Conservation (phyloP, 1,140 invertebrate genomes). For the Diabrotica virgifera region DNA sequence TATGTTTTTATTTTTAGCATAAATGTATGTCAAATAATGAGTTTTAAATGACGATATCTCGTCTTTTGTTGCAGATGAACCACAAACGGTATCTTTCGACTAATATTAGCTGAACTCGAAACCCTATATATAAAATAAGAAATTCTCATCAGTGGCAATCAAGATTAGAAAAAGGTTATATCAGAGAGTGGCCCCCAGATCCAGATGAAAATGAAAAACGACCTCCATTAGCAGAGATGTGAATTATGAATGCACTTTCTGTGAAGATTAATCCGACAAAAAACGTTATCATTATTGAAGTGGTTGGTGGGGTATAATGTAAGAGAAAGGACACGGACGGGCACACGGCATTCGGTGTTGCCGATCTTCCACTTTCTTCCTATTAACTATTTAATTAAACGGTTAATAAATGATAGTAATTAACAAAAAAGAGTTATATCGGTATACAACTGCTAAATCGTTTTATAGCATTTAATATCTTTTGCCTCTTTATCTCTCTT, state of each 20-base stretch:
- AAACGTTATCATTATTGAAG: slow-evolving; percentile 37
- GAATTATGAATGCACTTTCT: slow-evolving; percentile 48
- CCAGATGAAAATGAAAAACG: slow-evolving; percentile 42
- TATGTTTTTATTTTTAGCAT: no score
- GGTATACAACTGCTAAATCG: no score
- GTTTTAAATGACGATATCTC: no score
- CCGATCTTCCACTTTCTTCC: background rate
- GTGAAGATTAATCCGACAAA: slow-evolving; percentile 46
- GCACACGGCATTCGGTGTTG: background rate
- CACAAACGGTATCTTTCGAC: no score
- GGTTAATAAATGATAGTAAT: no score
- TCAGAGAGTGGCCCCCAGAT: background rate
- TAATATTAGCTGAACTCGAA: no score
- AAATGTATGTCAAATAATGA: no score
- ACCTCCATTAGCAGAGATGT: slow-evolving; percentile 46
- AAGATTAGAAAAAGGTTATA: background rate
- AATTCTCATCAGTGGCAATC: background rate
- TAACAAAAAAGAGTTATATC: no score
- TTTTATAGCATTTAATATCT: no score
- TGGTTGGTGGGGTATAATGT: slow-evolving; percentile 34
- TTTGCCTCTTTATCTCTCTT: no score
- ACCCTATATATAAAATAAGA: background rate
- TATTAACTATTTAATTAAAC: no score
- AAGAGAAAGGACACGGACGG: slow-evolving; percentile 31
- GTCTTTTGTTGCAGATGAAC: no score